phyloP scores from a whole-genome alignment of 1,140 invertebrate species.

The Pogonomyrmex californicus region DNA sequence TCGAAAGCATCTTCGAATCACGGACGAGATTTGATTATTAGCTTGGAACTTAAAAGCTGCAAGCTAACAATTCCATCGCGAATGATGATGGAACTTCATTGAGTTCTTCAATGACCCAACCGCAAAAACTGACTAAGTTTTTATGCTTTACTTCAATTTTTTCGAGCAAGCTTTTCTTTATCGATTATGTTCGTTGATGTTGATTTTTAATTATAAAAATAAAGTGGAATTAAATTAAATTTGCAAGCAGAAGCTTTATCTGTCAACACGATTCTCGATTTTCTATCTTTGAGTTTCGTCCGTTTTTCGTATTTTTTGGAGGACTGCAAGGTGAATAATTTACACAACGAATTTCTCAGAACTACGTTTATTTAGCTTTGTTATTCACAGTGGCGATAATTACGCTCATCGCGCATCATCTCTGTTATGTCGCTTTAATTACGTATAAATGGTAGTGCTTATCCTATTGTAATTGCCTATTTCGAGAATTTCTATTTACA shows the following conservation, averaged over 20 bases:
- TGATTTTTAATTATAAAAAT: neutral
- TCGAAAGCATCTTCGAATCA: neutral
- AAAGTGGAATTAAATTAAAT: neutral
- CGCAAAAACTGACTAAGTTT: neutral
- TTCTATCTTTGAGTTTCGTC: neutral
- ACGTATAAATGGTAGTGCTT: conserved; percentile 71
- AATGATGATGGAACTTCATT: neutral
- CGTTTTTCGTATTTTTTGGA: neutral
- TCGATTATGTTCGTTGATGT: neutral
- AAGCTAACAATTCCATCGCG: neutral
- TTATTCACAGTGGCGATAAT: conserved; percentile 40
- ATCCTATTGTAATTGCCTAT: conserved; percentile 36
- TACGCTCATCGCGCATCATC: conserved; percentile 31
- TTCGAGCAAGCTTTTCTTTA: neutral
- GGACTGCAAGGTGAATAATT: neutral
- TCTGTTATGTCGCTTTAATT: conserved; percentile 42
- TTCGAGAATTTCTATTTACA: conserved; percentile 62
- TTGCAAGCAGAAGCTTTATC: neutral
- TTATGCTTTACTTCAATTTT: neutral
- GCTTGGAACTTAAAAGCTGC: neutral
- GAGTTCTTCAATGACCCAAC: neutral
- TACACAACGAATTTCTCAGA: conserved; percentile 24
- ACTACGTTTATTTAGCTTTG: conserved; percentile 75
- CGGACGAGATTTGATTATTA: neutral
- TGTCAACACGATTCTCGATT: neutral